Conservation (phyloP, 2,888 invertebrate genomes). For the Drosophila subsilvestris region DNA sequence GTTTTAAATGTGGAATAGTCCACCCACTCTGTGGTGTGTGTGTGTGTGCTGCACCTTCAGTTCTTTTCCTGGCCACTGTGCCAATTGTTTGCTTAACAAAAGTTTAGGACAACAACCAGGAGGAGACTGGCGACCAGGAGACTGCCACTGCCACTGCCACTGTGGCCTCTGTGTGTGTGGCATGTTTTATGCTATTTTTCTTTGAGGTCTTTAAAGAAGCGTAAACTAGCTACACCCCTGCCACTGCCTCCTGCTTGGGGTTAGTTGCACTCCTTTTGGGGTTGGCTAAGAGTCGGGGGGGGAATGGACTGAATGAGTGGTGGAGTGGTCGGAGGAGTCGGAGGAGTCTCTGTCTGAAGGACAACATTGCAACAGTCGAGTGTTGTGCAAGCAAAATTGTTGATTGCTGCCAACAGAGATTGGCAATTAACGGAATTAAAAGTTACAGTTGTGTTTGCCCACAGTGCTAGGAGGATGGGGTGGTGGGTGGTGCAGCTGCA, state of each 20-base stretch:
- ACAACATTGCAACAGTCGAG: conserved; percentile 79
- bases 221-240: conserved; percentile 72
- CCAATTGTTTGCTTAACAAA: conserved; percentile 82
- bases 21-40: conserved; percentile 20
- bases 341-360: conserved; percentile 62
- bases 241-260: not conserved
- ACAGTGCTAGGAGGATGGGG: conserved; percentile 40
- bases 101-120: conserved; percentile 71
- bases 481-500: conserved; percentile 18
- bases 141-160: not conserved
- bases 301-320: conserved; percentile 15
- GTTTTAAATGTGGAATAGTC: conserved; percentile 70
- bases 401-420: conserved; percentile 82
- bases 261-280: not conserved
- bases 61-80: conserved; percentile 59
- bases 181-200: conserved; percentile 58
- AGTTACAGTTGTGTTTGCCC: conserved; percentile 79
- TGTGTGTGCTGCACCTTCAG: too few species aligned
- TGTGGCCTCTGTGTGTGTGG: not conserved
- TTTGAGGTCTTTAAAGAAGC: conserved; percentile 74
- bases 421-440: conserved; percentile 84
- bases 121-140: not conserved
- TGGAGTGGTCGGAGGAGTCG: conserved; percentile 22
- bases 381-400: conserved; percentile 82
- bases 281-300: not conserved